Evolutionary conservation across 2,888 invertebrate species (phyloP).

Genomic region (Drosophila fulvimacula): DNA sequence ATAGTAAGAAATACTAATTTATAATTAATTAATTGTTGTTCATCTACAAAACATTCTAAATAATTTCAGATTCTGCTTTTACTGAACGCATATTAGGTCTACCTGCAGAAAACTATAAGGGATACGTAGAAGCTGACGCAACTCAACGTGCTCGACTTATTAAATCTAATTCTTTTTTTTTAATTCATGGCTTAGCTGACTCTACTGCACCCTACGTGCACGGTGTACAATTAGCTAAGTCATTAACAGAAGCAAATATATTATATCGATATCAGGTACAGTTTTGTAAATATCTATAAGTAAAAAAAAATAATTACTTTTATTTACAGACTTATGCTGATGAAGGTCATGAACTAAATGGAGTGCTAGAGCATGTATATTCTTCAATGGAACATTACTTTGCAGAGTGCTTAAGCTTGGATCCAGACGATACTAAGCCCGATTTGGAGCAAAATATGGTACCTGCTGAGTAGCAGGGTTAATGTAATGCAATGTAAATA

Average conservation of each 20-base stretch:
- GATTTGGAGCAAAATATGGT: conserved; percentile 84
- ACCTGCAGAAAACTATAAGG: conserved; percentile 94
- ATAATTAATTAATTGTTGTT: background rate
- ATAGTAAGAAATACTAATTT: conserved; percentile 88
- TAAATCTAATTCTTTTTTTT: conserved; percentile 93
- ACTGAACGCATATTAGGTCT: conserved; percentile 97
- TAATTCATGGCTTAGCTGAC: conserved; percentile 97
- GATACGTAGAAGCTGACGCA: conserved; percentile 96
- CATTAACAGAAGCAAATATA: conserved; percentile 94
- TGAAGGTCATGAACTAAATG: conserved; percentile 93
- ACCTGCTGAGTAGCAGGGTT: conserved; percentile 78
- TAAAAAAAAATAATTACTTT: background rate
- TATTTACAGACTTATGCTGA: conserved; percentile 93
- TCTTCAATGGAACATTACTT: conserved; percentile 97
- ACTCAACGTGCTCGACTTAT: conserved; percentile 95
- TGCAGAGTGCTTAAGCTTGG: conserved; percentile 94
- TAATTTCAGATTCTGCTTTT: conserved; percentile 93
- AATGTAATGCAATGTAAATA: conserved; percentile 49
- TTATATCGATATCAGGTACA: conserved; percentile 96
- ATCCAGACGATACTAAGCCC: conserved; percentile 90
- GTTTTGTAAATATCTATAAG: background rate
- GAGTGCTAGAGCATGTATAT: conserved; percentile 95
- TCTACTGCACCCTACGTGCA: conserved; percentile 97
- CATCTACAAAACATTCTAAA: background rate
- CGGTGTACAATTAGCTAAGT: conserved; percentile 94